phyloP scores from a whole-genome alignment of 2,888 invertebrate species.

The Tupiocoris notatus region DNA sequence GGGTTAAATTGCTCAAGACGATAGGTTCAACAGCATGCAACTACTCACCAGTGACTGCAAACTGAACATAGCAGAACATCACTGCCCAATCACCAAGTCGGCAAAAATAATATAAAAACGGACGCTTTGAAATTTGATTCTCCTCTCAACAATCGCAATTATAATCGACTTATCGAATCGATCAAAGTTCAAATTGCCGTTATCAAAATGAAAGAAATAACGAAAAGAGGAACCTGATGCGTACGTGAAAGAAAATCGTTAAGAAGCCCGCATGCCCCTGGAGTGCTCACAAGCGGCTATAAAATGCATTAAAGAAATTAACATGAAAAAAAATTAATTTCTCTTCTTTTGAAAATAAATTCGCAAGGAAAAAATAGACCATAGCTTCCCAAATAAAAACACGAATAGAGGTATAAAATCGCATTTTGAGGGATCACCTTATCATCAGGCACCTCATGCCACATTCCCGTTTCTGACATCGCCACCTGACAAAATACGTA shows the following conservation, averaged over 20 bases:
- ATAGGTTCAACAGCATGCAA: too few species aligned
- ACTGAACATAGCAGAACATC: too few species aligned
- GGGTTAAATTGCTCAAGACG: too few species aligned
- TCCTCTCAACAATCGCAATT: too few species aligned
- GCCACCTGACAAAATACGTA: slow-evolving; percentile 54
- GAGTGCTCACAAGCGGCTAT: slow-evolving; percentile 40
- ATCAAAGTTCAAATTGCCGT: too few species aligned
- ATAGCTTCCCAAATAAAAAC: too few species aligned
- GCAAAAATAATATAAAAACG: too few species aligned
- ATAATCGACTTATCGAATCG: too few species aligned
- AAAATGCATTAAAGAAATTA: not conserved
- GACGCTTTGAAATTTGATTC: too few species aligned
- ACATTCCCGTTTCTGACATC: slow-evolving; percentile 55
- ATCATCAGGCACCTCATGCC: slow-evolving; percentile 55
- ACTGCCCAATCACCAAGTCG: too few species aligned
- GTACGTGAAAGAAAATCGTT: slow-evolving; percentile 9
- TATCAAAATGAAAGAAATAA: not conserved
- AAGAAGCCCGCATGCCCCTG: slow-evolving; percentile 44
- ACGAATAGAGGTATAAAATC: not conserved
- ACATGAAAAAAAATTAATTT: slow-evolving; percentile 4
- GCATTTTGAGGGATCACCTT: slow-evolving; percentile 43
- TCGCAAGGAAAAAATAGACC: not conserved
- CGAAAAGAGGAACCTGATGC: slow-evolving; percentile 14
- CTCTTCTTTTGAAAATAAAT: not conserved
- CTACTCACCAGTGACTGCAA: too few species aligned